These are phyloP conservation scores for Morelia viridis DNA, from an alignment of 2,797 vertebrate species.

Conservation along the genomic window DNA sequence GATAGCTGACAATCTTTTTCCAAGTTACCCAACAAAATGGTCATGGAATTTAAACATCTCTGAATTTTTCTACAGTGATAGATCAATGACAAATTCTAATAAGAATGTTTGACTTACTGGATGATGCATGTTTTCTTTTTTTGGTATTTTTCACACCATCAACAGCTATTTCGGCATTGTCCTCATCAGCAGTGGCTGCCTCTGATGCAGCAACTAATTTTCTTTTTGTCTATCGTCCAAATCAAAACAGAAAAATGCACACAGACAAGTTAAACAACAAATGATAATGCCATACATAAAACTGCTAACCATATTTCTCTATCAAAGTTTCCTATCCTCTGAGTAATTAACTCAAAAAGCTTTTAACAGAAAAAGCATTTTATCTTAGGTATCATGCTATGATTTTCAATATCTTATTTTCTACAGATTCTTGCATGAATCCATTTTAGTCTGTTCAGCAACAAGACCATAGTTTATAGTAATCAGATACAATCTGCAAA, in stretches of 20 bases:
- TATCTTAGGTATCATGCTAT: constrained; percentile 1
- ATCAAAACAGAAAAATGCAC: constrained; percentile 29
- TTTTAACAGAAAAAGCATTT: not conserved
- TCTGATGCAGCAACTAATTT: constrained; percentile 56
- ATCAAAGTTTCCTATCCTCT: not conserved
- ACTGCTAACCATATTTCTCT: not conserved
- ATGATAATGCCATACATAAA: not conserved
- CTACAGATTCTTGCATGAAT: constrained; percentile 17
- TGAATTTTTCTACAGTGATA: not conserved
- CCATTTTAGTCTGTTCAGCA: constrained; percentile 7
- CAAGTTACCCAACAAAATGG: constrained; percentile 15
- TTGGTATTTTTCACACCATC: constrained; percentile 61
- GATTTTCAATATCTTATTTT: constrained; percentile 1
- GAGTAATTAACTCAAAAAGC: constrained; percentile 3
- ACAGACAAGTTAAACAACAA: constrained; percentile 6
- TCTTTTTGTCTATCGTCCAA: constrained; percentile 54
- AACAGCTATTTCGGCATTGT: not conserved
- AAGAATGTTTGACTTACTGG: constrained; percentile 66
- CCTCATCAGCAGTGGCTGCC: constrained; percentile 37
- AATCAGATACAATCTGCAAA: constrained; percentile 10
- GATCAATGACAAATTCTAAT: not conserved
- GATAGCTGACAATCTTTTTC: constrained; percentile 16
- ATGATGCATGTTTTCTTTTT: constrained; percentile 31
- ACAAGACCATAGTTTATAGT: not conserved
- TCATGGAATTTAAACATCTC: not conserved